Conservation (phyloP, 2,797 vertebrate species). For the Gila robusta region DNA sequence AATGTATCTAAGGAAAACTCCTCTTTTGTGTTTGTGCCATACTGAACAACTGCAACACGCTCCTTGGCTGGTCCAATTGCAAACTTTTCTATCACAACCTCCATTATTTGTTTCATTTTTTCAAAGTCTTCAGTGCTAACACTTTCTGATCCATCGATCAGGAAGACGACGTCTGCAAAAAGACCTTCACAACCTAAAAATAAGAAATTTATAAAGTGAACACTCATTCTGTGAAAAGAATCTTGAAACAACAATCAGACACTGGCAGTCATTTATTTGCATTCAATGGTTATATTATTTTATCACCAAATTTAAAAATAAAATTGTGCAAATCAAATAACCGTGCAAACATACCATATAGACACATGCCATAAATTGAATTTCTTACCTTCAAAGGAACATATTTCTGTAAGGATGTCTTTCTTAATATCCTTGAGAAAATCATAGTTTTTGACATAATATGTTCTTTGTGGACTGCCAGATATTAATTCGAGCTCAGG, state of each 20-base stretch:
- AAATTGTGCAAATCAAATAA: background rate
- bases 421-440: slow-evolving; percentile 80
- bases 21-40: slow-evolving; percentile 67
- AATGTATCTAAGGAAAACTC: slow-evolving; percentile 78
- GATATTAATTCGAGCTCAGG: slow-evolving; percentile 78
- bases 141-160: slow-evolving; percentile 82
- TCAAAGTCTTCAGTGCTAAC: slow-evolving; percentile 71
- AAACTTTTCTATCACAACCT: slow-evolving; percentile 75
- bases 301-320: background rate
- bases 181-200: slow-evolving; percentile 79
- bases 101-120: slow-evolving; percentile 79
- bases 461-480: slow-evolving; percentile 74
- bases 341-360: background rate
- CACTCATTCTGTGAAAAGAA: background rate
- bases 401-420: slow-evolving; percentile 83
- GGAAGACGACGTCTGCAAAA: slow-evolving; percentile 81
- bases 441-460: slow-evolving; percentile 84
- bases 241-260: background rate
- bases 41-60: slow-evolving; percentile 84
- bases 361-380: background rate
- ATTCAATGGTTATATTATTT: background rate
- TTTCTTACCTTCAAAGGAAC: slow-evolving; percentile 80
- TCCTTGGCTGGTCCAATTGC: slow-evolving; percentile 75
- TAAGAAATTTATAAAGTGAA: background rate
- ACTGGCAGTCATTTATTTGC: background rate